A percentile compares a stretch with the other conserved stretches of the same genome.
Conservation (phyloP, 2,888 invertebrate genomes). For the Tuberolachnus salignus region DNA sequence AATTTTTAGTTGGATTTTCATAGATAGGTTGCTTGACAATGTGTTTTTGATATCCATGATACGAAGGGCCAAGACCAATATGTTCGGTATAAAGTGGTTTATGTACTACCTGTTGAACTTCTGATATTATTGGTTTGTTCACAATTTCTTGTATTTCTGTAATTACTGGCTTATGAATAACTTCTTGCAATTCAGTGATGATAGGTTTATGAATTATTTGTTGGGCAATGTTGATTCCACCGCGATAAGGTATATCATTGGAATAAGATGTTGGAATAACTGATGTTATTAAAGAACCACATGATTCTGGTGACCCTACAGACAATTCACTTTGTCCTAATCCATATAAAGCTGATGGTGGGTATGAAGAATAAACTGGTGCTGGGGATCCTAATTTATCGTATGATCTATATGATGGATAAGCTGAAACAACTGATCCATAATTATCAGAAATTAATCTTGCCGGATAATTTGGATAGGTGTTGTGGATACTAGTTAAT, state of each 20-base stretch:
- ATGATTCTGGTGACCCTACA: neutral
- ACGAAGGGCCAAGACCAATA: slow-evolving; percentile 44
- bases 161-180: slow-evolving; percentile 54
- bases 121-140: slow-evolving; percentile 54
- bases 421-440: neutral
- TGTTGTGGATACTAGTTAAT: slow-evolving; percentile 6
- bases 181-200: slow-evolving; percentile 54
- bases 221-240: slow-evolving; percentile 48
- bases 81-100: slow-evolving; percentile 56
- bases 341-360: neutral
- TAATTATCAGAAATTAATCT: neutral
- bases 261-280: slow-evolving; percentile 11
- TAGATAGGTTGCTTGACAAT: slow-evolving; percentile 42
- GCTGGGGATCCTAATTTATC: neutral
- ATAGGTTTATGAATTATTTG: slow-evolving; percentile 57
- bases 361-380: slow-evolving; percentile 8
- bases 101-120: slow-evolving; percentile 56
- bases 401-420: slow-evolving; percentile 18
- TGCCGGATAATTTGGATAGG: slow-evolving; percentile 17
- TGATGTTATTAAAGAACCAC: neutral
- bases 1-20: slow-evolving; percentile 24
- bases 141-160: slow-evolving; percentile 53
- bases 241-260: neutral
- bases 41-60: slow-evolving; percentile 44
- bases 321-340: slow-evolving; percentile 11